Evolutionary conservation across 37 sponge, comb jelly and placozoan genomes (phyloP).

Genomic region (Oscarella lobularis): DNA sequence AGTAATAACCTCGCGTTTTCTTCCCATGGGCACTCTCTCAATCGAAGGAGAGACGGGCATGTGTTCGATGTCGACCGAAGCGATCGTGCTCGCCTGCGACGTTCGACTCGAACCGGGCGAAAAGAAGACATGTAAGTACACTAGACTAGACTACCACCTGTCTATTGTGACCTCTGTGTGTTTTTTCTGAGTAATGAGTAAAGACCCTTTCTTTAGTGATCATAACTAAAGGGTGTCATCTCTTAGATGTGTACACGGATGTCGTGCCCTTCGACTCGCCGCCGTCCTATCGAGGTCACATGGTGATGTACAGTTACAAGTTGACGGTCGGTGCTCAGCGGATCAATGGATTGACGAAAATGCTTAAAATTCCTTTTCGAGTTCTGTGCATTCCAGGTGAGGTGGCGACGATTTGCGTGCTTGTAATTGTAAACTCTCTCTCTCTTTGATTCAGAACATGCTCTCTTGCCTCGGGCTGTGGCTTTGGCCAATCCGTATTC

Average conservation of each 20-base stretch:
- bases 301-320: constrained; percentile 80
- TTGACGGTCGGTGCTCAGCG: constrained; percentile 70
- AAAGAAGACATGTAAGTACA: constrained; percentile 40
- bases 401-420: neutral
- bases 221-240: neutral
- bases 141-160: neutral
- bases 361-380: constrained; percentile 55
- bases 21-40: no score
- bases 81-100: constrained; percentile 64
- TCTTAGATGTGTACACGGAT: constrained; percentile 55
- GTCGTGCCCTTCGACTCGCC: constrained; percentile 51
- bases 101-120: constrained; percentile 55
- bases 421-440: no score
- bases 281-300: constrained; percentile 67
- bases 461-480: no score
- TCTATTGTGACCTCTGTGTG: neutral
- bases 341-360: constrained; percentile 28
- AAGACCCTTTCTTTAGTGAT: neutral
- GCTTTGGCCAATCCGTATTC: no score
- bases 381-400: constrained; percentile 62
- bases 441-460: no score
- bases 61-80: constrained; percentile 43
- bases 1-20: no score
- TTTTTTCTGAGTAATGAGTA: neutral
- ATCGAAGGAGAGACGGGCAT: constrained; percentile 49